These are phyloP conservation scores for Cydia amplana DNA, from an alignment of 1,140 invertebrate species.

Conservation along the genomic window DNA sequence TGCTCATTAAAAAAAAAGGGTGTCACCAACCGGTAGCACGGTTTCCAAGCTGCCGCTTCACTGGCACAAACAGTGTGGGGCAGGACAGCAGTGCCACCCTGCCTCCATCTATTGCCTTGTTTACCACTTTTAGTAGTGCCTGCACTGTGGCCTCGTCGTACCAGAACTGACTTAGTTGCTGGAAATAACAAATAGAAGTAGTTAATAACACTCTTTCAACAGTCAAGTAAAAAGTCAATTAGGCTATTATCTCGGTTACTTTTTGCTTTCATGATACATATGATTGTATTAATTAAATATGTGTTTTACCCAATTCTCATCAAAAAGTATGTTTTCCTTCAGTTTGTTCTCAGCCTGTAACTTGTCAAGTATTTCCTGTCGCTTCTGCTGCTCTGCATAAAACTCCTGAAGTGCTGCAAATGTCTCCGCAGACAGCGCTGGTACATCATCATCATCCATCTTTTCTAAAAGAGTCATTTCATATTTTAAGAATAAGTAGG, in stretches of 20 bases:
- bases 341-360: constrained; percentile 68
- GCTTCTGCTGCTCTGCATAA: constrained; percentile 85
- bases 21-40: constrained; percentile 70
- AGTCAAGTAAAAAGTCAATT: too few relatives aligned
- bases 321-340: constrained; percentile 81
- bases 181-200: constrained; percentile 53
- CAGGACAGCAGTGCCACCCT: constrained; percentile 93
- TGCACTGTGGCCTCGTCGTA: constrained; percentile 90
- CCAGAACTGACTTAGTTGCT: constrained; percentile 99
- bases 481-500: background rate
- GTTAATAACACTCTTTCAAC: too few relatives aligned
- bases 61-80: constrained; percentile 89
- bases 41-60: constrained; percentile 79
- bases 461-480: background rate
- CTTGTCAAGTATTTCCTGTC: constrained; percentile 79
- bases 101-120: constrained; percentile 79
- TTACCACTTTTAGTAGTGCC: constrained; percentile 83
- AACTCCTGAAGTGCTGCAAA: constrained; percentile 91
- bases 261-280: background rate
- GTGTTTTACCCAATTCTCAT: constrained; percentile 90
- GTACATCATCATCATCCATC: constrained; percentile 83
- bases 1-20: background rate
- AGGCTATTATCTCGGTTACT: background rate
- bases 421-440: constrained; percentile 85
- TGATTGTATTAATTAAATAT: constrained; percentile 35